phyloP scores from a whole-genome alignment of 2,888 invertebrate species.

The Bugulina stolonifera region DNA sequence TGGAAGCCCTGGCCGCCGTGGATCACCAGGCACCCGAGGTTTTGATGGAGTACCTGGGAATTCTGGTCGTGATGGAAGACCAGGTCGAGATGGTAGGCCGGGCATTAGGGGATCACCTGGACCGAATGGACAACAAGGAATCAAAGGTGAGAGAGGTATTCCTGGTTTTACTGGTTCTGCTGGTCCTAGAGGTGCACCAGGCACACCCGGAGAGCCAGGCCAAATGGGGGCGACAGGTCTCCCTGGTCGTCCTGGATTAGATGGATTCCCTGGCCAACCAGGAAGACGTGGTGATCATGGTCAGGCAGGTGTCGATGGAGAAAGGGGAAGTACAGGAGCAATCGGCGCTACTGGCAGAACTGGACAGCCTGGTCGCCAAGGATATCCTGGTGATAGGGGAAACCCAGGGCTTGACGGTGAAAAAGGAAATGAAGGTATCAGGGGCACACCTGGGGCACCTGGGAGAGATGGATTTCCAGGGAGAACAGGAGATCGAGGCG shows the following conservation, averaged over 20 bases:
- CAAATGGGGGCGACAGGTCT: conserved; percentile 19
- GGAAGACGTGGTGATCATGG: conserved; percentile 27
- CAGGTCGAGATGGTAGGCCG: conserved; percentile 18
- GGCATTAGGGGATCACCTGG: conserved; percentile 26
- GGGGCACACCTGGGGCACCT: background rate
- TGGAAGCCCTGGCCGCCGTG: background rate
- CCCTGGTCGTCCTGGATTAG: conserved; percentile 21
- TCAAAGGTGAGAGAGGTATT: background rate
- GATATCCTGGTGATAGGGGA: conserved; percentile 23
- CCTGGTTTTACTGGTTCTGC: conserved; percentile 25
- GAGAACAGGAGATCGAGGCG: conserved; percentile 12
- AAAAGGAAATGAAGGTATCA: background rate
- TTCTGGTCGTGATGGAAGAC: conserved; percentile 21
- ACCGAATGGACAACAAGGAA: background rate
- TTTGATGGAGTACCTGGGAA: conserved; percentile 8
- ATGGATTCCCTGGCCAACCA: conserved; percentile 24
- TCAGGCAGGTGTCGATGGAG: conserved; percentile 25
- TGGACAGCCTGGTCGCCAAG: conserved; percentile 20
- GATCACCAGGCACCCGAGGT: background rate
- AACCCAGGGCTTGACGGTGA: background rate
- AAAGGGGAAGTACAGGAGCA: conserved; percentile 24
- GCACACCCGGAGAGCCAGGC: conserved; percentile 26
- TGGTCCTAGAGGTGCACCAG: conserved; percentile 26
- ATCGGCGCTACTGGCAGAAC: background rate
- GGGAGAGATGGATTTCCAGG: conserved; percentile 8